These are phyloP conservation scores for Chorisops tibialis DNA, from an alignment of 2,888 invertebrate species.

Conservation along the genomic window DNA sequence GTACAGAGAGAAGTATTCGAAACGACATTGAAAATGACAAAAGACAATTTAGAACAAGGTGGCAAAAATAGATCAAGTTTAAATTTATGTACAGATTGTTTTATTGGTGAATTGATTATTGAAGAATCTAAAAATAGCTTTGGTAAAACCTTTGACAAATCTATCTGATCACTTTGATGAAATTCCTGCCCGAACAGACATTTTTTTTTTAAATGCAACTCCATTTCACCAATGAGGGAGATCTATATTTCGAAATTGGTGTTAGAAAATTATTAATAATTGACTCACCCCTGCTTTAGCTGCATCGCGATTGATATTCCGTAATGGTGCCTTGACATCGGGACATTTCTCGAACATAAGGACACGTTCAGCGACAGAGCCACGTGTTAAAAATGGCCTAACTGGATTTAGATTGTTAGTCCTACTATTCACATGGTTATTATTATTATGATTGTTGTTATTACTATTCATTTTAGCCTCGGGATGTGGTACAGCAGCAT, in stretches of 20 bases:
- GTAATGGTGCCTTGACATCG: constrained; percentile 58
- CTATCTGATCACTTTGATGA: too few relatives aligned
- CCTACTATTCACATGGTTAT: constrained; percentile 52
- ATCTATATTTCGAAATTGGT: too few relatives aligned
- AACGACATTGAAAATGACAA: constrained; percentile 15
- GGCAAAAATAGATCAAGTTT: background rate
- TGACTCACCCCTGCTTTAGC: constrained; percentile 55
- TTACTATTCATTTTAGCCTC: constrained; percentile 45
- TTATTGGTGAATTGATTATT: too few relatives aligned
- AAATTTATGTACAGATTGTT: background rate
- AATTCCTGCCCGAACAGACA: too few relatives aligned
- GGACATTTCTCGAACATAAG: constrained; percentile 89
- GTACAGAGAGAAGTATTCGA: background rate
- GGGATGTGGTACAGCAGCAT: constrained; percentile 61
- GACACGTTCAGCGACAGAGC: constrained; percentile 86
- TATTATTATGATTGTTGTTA: constrained; percentile 44
- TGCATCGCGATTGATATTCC: constrained; percentile 36
- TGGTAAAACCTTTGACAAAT: too few relatives aligned
- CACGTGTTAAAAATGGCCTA: constrained; percentile 80
- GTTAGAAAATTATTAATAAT: background rate
- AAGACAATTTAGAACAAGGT: constrained; percentile 11
- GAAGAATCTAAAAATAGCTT: too few relatives aligned
- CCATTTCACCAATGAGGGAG: too few relatives aligned
- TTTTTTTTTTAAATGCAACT: too few relatives aligned
- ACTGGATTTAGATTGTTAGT: constrained; percentile 59